These are phyloP conservation scores for Liasis olivaceus DNA, from an alignment of 2,797 vertebrate genomes.

Conservation along the genomic window DNA sequence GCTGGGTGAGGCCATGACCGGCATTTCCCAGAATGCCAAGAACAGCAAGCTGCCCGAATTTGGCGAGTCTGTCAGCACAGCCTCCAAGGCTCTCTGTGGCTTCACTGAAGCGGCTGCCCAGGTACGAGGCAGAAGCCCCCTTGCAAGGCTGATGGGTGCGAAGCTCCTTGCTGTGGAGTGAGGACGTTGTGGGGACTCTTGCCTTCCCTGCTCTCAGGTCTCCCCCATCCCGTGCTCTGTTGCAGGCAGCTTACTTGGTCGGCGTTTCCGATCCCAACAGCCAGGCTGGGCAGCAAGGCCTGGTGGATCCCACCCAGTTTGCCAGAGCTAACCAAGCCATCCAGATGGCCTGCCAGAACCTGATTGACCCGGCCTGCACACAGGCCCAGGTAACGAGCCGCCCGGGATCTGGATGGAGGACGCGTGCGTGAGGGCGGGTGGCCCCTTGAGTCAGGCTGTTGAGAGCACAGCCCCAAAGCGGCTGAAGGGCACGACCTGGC, in stretches of 20 bases:
- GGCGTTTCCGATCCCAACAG: conserved; percentile 95
- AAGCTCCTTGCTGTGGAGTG: not conserved
- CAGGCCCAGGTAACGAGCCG: conserved; percentile 87
- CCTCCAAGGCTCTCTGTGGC: conserved; percentile 94
- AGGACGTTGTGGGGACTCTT: not conserved
- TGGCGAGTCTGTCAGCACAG: conserved; percentile 88
- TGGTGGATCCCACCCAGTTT: conserved; percentile 96
- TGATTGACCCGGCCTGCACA: conserved; percentile 93
- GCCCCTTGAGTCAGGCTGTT: not conserved
- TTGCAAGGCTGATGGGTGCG: not conserved
- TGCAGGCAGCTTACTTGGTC: conserved; percentile 91
- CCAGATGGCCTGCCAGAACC: conserved; percentile 98
- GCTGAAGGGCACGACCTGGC: too few species aligned
- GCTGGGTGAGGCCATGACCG: conserved; percentile 96
- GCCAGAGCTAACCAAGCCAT: conserved; percentile 96
- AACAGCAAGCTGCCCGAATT: conserved; percentile 95
- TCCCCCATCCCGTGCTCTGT: not conserved
- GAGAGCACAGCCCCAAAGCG: not conserved
- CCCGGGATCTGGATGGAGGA: not conserved
- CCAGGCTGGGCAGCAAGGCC: conserved; percentile 91
- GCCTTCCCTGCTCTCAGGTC: not conserved
- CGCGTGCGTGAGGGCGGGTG: not conserved
- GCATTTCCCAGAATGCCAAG: conserved; percentile 97
- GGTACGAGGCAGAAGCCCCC: conserved; percentile 67
- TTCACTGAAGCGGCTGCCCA: conserved; percentile 95